A percentile compares a stretch with the other conserved stretches of the same genome.
These are phyloP conservation scores for Synanceia verrucosa DNA, from an alignment of 2,797 vertebrate species.

Conservation along the genomic window DNA sequence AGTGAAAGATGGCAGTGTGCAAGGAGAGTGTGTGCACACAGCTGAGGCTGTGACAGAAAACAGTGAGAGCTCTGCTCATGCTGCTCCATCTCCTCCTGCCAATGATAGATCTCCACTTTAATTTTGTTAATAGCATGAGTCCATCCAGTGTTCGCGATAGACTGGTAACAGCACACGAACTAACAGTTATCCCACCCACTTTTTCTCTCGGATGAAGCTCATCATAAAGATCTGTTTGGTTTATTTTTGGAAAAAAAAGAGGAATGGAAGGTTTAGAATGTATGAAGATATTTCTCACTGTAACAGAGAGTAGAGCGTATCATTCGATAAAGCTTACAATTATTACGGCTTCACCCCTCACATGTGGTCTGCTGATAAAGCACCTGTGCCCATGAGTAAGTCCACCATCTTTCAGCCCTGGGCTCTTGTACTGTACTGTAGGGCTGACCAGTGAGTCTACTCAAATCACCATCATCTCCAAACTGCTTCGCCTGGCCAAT, in stretches of 20 bases:
- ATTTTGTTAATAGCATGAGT: constrained; percentile 69
- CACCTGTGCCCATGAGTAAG: constrained; percentile 71
- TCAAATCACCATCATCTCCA: constrained; percentile 77
- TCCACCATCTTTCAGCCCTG: constrained; percentile 57
- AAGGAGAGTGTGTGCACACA: constrained; percentile 66
- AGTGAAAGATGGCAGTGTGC: constrained; percentile 79
- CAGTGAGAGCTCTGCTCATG: constrained; percentile 70
- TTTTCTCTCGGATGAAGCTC: neutral
- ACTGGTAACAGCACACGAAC: neutral
- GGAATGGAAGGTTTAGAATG: neutral
- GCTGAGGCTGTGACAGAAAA: constrained; percentile 79
- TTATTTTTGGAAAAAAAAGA: neutral
- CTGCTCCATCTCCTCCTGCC: constrained; percentile 62
- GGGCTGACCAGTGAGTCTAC: constrained; percentile 75
- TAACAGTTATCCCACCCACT: constrained; percentile 5
- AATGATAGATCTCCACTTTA: constrained; percentile 71
- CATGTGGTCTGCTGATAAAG: constrained; percentile 75
- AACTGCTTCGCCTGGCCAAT: constrained; percentile 81
- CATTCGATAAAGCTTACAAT: constrained; percentile 31
- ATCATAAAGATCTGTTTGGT: constrained; percentile 4
- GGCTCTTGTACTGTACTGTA: constrained; percentile 67
- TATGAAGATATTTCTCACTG: constrained; percentile 18
- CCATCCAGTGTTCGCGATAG: constrained; percentile 22
- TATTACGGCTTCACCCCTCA: constrained; percentile 43
- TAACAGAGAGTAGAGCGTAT: neutral